These are phyloP conservation scores for Cephus pulcher DNA, from an alignment of 2,888 invertebrate species.

Conservation along the genomic window DNA sequence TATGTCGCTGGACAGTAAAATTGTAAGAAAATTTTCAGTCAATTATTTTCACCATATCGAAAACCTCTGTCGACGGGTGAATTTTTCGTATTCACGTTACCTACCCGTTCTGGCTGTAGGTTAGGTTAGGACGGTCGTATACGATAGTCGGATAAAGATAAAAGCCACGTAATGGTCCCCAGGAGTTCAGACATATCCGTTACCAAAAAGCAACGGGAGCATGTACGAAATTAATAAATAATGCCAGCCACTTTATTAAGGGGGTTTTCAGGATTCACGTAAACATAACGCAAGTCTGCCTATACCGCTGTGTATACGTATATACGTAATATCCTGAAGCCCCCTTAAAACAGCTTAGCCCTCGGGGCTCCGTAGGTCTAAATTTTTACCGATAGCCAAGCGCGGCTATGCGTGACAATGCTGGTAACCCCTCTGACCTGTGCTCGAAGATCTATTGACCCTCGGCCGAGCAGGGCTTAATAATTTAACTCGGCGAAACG, in stretches of 20 bases:
- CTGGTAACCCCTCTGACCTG: not conserved
- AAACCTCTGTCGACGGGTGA: not conserved
- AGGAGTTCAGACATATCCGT: not conserved
- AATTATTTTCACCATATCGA: not conserved
- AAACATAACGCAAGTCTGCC: not conserved
- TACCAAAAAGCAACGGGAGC: constrained; percentile 6
- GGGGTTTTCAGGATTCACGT: constrained; percentile 33
- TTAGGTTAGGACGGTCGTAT: not conserved
- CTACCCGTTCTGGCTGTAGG: not conserved
- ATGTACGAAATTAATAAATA: constrained; percentile 45
- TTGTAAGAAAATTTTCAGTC: not conserved
- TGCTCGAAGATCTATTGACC: constrained; percentile 20
- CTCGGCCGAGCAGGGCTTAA: constrained; percentile 29
- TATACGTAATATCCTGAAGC: constrained; percentile 29
- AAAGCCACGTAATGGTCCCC: not conserved
- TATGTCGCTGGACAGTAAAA: not conserved
- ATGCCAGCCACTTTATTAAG: constrained; percentile 39
- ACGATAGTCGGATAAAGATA: not conserved
- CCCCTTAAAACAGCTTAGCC: constrained; percentile 31
- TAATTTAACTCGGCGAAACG: constrained; percentile 50
- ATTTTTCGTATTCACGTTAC: not conserved
- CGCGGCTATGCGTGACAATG: not conserved
- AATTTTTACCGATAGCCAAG: constrained; percentile 26
- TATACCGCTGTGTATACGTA: constrained; percentile 2
- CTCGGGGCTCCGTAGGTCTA: constrained; percentile 35